Evolutionary conservation across 2,888 invertebrate genomes (phyloP).

Genomic region (Amiota mariae): DNA sequence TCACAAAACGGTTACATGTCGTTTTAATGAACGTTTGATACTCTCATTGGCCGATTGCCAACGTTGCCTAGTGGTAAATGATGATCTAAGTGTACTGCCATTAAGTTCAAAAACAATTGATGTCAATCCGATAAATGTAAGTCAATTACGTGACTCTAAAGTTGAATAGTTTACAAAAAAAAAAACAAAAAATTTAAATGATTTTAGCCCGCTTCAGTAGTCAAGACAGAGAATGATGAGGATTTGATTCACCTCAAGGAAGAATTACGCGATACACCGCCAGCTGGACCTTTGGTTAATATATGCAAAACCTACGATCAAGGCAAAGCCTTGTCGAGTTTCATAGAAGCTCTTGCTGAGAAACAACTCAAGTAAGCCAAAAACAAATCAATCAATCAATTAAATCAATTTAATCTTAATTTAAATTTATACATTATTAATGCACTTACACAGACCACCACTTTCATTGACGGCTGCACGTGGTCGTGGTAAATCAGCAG

Average conservation of each 20-base stretch:
- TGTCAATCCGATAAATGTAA: conserved; percentile 81
- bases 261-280: conserved; percentile 91
- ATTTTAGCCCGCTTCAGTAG: conserved; percentile 63
- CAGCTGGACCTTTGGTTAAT: conserved; percentile 90
- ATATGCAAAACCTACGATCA: conserved; percentile 95
- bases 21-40: conserved; percentile 97
- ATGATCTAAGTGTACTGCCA: conserved; percentile 92
- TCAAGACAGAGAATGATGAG: conserved; percentile 74
- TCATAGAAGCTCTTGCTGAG: conserved; percentile 96
- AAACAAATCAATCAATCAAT: conserved; percentile 22
- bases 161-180: conserved; percentile 8
- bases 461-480: conserved; percentile 96
- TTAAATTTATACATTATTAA: neutral
- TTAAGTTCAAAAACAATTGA: conserved; percentile 91
- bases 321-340: conserved; percentile 91
- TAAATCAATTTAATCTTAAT: too few relatives aligned
- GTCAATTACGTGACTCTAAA: conserved; percentile 23
- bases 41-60: conserved; percentile 91
- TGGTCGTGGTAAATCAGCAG: conserved; percentile 98
- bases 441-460: conserved; percentile 79
- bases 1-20: conserved; percentile 89
- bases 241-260: conserved; percentile 85
- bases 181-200: too few relatives aligned
- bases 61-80: conserved; percentile 94
- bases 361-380: conserved; percentile 78